A percentile compares a stretch with the other conserved stretches of the same genome.
These are phyloP conservation scores for Plectropomus leopardus DNA, from an alignment of 2,113 vertebrate genomes.

Conservation along the genomic window DNA sequence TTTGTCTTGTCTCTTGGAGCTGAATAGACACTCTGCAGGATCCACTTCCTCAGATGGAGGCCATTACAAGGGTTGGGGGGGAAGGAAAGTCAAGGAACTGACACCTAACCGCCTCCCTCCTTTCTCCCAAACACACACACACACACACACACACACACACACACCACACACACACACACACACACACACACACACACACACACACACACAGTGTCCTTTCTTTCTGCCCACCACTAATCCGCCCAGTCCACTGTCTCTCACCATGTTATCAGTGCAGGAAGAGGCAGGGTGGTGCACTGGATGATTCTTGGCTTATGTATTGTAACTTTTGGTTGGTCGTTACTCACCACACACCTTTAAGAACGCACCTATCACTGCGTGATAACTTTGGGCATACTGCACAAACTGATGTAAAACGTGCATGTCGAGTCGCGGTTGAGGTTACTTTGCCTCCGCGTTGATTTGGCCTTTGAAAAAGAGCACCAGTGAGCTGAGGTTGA, in stretches of 20 bases:
- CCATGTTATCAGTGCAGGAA: conserved; percentile 86
- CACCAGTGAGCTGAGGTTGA: conserved; percentile 41
- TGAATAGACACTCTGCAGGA: conserved; percentile 79
- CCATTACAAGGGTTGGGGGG: conserved; percentile 56
- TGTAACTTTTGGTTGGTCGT: background rate
- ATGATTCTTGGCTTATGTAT: conserved; percentile 55
- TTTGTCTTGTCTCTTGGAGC: conserved; percentile 69
- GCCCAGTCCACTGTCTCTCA: conserved; percentile 72
- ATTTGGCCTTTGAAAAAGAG: conserved; percentile 24
- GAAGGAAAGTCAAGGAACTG: conserved; percentile 78
- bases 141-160: conserved; percentile 25
- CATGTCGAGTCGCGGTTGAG: conserved; percentile 9
- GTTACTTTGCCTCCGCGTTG: background rate
- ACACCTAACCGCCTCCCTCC: conserved; percentile 58
- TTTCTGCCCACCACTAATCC: conserved; percentile 33
- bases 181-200: conserved; percentile 23
- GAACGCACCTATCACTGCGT: conserved; percentile 9
- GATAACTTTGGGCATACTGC: background rate
- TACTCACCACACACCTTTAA: conserved; percentile 1
- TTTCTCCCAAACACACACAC: conserved; percentile 15
- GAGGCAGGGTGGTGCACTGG: conserved; percentile 76
- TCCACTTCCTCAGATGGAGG: conserved; percentile 81
- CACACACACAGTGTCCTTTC: conserved; percentile 35
- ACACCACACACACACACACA: conserved; percentile 23
- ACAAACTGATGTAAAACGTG: background rate